Evolutionary conservation across 2,113 vertebrate species (phyloP).

Genomic region (Meleagris gallopavo): DNA sequence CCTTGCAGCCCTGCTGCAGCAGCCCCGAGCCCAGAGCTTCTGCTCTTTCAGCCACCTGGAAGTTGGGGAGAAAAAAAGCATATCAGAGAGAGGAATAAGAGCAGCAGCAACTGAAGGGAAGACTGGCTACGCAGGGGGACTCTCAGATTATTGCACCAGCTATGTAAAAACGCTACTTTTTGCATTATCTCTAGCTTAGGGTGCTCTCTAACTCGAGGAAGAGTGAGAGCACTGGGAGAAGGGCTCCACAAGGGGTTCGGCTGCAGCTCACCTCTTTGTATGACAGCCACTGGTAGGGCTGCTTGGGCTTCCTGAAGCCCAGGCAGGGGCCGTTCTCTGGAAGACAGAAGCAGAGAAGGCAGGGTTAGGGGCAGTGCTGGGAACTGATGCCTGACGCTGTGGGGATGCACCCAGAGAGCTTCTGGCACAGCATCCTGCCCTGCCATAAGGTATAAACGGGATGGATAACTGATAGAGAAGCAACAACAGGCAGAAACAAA

Average conservation of each 20-base stretch:
- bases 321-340: constrained; percentile 93
- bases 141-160: not conserved
- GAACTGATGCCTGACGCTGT: not conserved
- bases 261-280: constrained; percentile 91
- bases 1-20: constrained; percentile 89
- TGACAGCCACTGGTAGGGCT: constrained; percentile 96
- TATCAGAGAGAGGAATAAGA: not conserved
- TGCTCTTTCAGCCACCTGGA: constrained; percentile 89
- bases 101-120: not conserved
- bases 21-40: constrained; percentile 94
- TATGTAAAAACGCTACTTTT: not conserved
- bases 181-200: not conserved
- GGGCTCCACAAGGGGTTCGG: too few species aligned
- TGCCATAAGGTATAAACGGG: not conserved
- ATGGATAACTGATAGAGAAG: not conserved
- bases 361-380: not conserved
- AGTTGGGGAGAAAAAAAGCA: not conserved
- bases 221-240: too few species aligned
- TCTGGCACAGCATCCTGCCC: not conserved
- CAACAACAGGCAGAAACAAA: not conserved
- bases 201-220: not conserved
- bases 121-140: not conserved
- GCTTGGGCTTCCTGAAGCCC: constrained; percentile 92
- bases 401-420: not conserved
- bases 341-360: constrained; percentile 12